Conservation (phyloP, 2,113 vertebrate species). For the Calidris pygmaea region DNA sequence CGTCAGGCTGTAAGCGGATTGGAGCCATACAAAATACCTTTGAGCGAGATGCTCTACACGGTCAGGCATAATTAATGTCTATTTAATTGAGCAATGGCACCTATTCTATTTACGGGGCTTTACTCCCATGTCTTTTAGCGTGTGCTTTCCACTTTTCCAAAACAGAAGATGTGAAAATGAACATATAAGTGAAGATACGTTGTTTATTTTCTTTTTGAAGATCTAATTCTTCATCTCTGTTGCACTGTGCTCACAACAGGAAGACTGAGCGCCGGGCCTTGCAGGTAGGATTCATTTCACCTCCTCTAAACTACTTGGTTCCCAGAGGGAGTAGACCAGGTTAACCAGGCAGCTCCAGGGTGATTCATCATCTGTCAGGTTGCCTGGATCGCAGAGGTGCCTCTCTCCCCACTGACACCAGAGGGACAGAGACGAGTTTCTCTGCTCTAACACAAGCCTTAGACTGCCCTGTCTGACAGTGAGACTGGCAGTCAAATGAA, state of each 20-base stretch:
- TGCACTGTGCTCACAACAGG: background rate
- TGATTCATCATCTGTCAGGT: background rate
- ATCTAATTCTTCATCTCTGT: background rate
- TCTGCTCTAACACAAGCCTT: background rate
- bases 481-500: background rate
- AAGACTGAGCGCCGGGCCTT: background rate
- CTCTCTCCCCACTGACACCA: background rate
- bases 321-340: background rate
- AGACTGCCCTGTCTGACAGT: background rate
- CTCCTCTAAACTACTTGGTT: background rate
- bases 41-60: background rate
- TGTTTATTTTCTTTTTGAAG: background rate
- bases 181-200: background rate
- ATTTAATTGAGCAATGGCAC: background rate
- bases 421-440: background rate
- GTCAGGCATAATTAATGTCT: background rate
- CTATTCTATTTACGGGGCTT: background rate
- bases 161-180: background rate
- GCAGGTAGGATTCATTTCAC: background rate
- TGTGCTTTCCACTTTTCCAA: background rate
- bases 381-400: background rate
- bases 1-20: background rate
- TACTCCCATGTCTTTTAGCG: background rate
- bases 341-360: background rate
- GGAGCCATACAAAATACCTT: background rate